Evolutionary conservation across 2,888 invertebrate genomes (phyloP).

Genomic region (Nineta flava): DNA sequence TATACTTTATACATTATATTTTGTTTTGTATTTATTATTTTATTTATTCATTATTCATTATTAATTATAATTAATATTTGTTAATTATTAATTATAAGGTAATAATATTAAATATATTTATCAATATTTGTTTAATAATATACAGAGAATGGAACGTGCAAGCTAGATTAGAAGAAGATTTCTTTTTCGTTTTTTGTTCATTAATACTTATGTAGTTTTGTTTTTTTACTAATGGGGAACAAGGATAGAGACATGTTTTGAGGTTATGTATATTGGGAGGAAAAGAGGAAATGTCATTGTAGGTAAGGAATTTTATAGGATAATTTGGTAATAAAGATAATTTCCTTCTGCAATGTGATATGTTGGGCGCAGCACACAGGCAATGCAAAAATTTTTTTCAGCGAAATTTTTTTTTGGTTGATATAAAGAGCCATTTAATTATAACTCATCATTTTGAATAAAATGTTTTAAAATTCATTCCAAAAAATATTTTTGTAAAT

Average conservation of each 20-base stretch:
- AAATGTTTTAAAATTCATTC: background rate
- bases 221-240: too few relatives aligned
- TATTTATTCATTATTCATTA: background rate
- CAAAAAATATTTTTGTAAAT: background rate
- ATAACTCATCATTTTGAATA: background rate
- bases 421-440: background rate
- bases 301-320: background rate
- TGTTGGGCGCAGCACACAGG: conserved; percentile 7
- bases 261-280: background rate
- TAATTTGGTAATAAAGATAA: background rate
- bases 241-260: background rate
- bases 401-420: background rate
- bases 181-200: background rate
- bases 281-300: background rate
- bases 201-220: too few relatives aligned
- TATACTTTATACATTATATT: conserved; percentile 7
- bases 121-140: conserved; percentile 1
- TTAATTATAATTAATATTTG: background rate
- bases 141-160: conserved; percentile 7
- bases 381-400: conserved; percentile 5
- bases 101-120: too few relatives aligned
- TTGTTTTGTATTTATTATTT: background rate
- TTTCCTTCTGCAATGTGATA: conserved; percentile 5
- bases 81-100: background rate
- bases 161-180: conserved; percentile 4